Evolutionary conservation across 2,888 invertebrate species (phyloP).

Genomic region (Macrophya annulata): DNA sequence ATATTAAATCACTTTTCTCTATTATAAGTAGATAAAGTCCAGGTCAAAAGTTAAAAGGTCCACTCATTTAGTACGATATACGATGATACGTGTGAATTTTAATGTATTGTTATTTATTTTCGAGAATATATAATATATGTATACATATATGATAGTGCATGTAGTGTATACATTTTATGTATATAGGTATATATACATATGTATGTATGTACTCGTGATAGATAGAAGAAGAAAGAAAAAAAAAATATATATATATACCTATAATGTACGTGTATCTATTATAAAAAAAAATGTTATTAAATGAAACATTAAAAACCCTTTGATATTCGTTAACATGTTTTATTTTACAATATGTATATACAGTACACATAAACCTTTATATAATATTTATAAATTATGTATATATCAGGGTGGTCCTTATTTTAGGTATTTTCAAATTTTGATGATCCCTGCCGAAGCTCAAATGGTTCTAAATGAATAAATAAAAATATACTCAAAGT

Average conservation of each 20-base stretch:
- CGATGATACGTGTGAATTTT: background rate
- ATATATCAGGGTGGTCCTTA: too few species aligned
- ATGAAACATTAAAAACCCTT: background rate
- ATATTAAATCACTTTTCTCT: too few species aligned
- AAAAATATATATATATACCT: background rate
- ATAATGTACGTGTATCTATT: background rate
- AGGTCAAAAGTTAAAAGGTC: background rate
- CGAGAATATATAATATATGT: background rate
- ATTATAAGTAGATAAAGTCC: too few species aligned
- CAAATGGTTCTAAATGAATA: too few species aligned
- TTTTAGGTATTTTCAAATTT: too few species aligned
- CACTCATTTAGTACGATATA: background rate
- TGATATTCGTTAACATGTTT: background rate
- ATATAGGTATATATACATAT: too few species aligned
- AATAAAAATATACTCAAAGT: too few species aligned
- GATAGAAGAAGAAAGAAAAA: background rate
- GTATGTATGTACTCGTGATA: background rate
- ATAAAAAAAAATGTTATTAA: background rate
- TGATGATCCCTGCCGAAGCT: too few species aligned
- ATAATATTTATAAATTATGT: background rate
- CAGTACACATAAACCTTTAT: background rate
- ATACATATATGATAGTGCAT: background rate
- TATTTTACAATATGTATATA: background rate
- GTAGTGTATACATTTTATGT: background rate
- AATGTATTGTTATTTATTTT: background rate